phyloP scores from a whole-genome alignment of 2,797 vertebrate species.

The Typhlichthys eigenmanni region DNA sequence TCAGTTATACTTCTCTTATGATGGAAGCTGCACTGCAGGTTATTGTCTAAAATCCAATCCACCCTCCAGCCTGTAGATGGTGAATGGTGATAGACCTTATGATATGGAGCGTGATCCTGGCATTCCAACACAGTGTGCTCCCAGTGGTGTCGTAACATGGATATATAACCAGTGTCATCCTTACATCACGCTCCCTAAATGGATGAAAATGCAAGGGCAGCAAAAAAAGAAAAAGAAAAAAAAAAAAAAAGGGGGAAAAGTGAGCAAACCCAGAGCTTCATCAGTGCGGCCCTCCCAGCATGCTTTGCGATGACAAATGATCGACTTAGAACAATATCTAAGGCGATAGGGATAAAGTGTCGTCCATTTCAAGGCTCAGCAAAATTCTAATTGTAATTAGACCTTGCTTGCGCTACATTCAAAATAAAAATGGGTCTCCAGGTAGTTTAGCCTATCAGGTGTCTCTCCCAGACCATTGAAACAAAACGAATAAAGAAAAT shows the following conservation, averaged over 20 bases:
- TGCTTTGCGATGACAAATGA: constrained; percentile 92
- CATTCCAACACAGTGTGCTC: constrained; percentile 37
- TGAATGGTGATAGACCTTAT: constrained; percentile 45
- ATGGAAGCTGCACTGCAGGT: not conserved
- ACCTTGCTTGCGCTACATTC: constrained; percentile 95
- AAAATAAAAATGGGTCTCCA: constrained; percentile 98
- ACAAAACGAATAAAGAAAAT: constrained; percentile 98
- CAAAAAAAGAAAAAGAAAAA: constrained; percentile 59
- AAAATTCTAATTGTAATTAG: constrained; percentile 99
- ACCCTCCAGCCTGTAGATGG: constrained; percentile 18
- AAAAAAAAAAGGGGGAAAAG: constrained; percentile 21
- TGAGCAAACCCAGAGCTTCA: constrained; percentile 67
- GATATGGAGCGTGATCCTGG: constrained; percentile 59
- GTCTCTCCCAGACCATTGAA: constrained; percentile 90
- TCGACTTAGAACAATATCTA: constrained; percentile 98
- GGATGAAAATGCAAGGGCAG: constrained; percentile 80
- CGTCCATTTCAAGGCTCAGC: constrained; percentile 97
- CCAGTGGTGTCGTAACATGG: constrained; percentile 61
- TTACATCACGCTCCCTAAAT: constrained; percentile 72
- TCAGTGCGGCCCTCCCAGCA: constrained; percentile 79
- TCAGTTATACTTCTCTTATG: not conserved
- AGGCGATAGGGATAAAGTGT: constrained; percentile 96
- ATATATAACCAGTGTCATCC: constrained; percentile 69
- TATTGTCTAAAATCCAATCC: constrained; percentile 10
- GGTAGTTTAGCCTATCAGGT: constrained; percentile 93